These are phyloP conservation scores for Urocolius indicus DNA, from an alignment of 2,113 vertebrate species.

Conservation along the genomic window DNA sequence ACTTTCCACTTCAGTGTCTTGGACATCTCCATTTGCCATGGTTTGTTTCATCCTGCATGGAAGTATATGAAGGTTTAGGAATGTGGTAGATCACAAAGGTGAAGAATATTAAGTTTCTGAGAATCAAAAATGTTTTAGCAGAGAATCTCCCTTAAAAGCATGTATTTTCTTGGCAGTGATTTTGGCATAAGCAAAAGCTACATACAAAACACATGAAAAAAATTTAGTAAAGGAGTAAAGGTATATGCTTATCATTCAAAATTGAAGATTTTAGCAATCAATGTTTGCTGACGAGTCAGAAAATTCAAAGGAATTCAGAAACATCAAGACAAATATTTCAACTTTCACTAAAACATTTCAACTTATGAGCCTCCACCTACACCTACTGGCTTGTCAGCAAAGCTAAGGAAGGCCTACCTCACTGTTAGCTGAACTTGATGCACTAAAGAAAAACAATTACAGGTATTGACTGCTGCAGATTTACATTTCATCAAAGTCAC, in stretches of 20 bases:
- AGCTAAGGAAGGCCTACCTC: background rate
- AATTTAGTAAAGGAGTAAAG: background rate
- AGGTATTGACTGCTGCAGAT: background rate
- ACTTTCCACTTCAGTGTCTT: background rate
- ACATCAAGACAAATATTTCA: background rate
- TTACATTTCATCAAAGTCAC: background rate
- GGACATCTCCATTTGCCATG: conserved; percentile 8
- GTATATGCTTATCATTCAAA: background rate
- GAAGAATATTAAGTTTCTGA: background rate
- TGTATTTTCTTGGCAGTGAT: background rate
- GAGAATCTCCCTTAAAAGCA: background rate
- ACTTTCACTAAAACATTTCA: background rate
- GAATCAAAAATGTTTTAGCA: background rate
- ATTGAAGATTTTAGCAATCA: background rate
- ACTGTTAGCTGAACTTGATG: background rate
- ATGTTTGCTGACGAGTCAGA: background rate
- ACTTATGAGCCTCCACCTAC: background rate
- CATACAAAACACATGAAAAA: background rate
- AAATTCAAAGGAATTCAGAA: background rate
- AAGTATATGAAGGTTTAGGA: background rate
- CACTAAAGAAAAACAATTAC: background rate
- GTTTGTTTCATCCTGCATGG: background rate
- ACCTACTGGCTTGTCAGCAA: background rate
- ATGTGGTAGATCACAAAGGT: background rate
- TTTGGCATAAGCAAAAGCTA: background rate